Evolutionary conservation across 2,113 vertebrate species (phyloP).

Genomic region (Salvator merianae): DNA sequence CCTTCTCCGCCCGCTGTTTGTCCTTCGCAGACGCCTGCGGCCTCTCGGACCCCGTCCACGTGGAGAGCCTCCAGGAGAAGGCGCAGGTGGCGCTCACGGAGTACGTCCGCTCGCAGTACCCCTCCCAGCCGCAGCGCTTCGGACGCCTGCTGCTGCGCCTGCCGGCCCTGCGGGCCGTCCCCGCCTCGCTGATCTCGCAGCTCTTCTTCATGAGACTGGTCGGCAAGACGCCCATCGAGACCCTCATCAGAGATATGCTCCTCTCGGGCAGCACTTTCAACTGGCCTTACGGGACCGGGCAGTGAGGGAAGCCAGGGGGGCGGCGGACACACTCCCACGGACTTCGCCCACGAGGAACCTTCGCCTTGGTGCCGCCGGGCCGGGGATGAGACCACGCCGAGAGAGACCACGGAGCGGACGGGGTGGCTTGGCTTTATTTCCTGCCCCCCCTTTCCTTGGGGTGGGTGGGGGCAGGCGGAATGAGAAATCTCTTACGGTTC

Average conservation of each 20-base stretch:
- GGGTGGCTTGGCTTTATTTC: not conserved
- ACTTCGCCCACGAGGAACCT: rapidly evolving
- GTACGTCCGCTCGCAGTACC: slow-evolving; percentile 91
- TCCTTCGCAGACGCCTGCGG: slow-evolving; percentile 85
- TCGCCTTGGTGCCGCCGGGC: too few species aligned
- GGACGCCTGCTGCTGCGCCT: slow-evolving; percentile 89
- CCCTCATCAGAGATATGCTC: slow-evolving; percentile 96
- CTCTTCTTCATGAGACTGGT: slow-evolving; percentile 97
- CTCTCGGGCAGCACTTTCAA: slow-evolving; percentile 94
- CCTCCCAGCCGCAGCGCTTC: slow-evolving; percentile 90
- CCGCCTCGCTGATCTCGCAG: slow-evolving; percentile 92
- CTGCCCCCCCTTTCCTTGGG: not conserved
- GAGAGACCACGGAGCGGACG: not conserved
- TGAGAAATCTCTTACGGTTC: too few species aligned
- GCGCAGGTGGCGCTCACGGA: slow-evolving; percentile 94
- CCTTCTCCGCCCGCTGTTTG: not conserved
- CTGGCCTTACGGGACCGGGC: slow-evolving; percentile 90
- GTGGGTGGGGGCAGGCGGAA: not conserved
- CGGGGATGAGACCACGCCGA: too few species aligned
- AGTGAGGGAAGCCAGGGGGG: slow-evolving; percentile 65
- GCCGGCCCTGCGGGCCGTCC: slow-evolving; percentile 90
- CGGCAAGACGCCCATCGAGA: slow-evolving; percentile 95
- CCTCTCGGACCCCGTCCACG: slow-evolving; percentile 88
- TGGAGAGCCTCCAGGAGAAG: slow-evolving; percentile 95
- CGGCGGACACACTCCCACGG: not conserved